These are phyloP conservation scores for Microplitis mediator DNA, from an alignment of 1,140 invertebrate genomes.

Conservation along the genomic window DNA sequence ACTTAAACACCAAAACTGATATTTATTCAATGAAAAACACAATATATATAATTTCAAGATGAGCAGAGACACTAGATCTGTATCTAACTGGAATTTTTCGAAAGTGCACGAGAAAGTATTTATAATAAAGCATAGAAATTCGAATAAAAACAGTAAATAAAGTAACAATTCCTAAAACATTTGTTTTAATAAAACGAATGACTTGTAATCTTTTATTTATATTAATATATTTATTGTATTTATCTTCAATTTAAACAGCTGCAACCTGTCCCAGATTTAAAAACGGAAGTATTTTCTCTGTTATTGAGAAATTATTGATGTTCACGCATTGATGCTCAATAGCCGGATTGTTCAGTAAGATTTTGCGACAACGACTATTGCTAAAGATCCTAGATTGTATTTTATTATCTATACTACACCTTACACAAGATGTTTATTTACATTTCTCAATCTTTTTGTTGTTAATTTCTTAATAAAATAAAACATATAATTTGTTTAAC, in stretches of 20 bases:
- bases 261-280: slow-evolving; percentile 6
- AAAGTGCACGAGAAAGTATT: slow-evolving; percentile 12
- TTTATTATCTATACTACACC: not conserved
- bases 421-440: not conserved
- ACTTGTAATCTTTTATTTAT: not conserved
- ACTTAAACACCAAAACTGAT: no score
- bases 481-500: no score
- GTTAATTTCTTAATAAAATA: no score
- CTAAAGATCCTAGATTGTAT: not conserved
- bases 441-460: not conserved
- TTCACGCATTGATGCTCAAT: slow-evolving; percentile 7
- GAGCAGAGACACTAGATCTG: no score
- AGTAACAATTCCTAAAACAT: no score
- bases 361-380: slow-evolving; percentile 1
- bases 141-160: not conserved
- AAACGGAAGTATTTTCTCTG: not conserved
- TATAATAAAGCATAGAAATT: not conserved
- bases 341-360: not conserved
- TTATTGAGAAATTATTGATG: not conserved
- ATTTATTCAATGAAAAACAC: no score
- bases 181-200: not conserved
- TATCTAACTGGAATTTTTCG: slow-evolving; percentile 4
- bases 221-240: not conserved
- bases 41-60: no score
- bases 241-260: not conserved